These are phyloP conservation scores for Drosophila bunnanda DNA, from an alignment of 2,888 invertebrate genomes.

Conservation along the genomic window DNA sequence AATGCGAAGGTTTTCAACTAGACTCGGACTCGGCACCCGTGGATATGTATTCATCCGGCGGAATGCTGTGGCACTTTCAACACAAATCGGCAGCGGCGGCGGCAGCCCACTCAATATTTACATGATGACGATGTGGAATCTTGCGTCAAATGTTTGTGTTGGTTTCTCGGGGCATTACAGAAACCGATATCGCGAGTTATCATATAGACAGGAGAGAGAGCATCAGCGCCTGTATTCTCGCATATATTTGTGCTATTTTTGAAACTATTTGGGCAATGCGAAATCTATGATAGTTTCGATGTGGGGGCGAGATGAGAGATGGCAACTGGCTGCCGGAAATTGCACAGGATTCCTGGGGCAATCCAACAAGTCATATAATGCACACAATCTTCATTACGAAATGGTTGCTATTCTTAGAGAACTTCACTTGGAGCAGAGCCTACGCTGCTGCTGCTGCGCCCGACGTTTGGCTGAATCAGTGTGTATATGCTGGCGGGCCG, in stretches of 20 bases:
- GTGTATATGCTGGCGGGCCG: conserved; percentile 20
- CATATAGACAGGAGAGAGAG: conserved; percentile 17
- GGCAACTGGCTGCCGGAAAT: conserved; percentile 31
- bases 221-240: conserved; percentile 38
- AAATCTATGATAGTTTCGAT: conserved; percentile 30
- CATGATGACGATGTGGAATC: conserved; percentile 38
- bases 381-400: conserved; percentile 61
- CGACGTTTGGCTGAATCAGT: conserved; percentile 10
- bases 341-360: conserved; percentile 23
- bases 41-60: conserved; percentile 22
- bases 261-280: conserved; percentile 65
- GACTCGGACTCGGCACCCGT: conserved; percentile 11
- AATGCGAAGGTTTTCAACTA: conserved; percentile 63
- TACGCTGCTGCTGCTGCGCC: conserved; percentile 1
- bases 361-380: conserved; percentile 35
- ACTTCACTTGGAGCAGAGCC: conserved; percentile 54
- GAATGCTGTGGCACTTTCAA: conserved; percentile 31
- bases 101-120: conserved; percentile 35
- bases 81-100: conserved; percentile 3
- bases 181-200: conserved; percentile 44
- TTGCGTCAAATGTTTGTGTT: conserved; percentile 29
- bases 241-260: conserved; percentile 71
- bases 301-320: conserved; percentile 6
- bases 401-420: conserved; percentile 65
- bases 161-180: conserved; percentile 28